These are phyloP conservation scores for Leiothrix lutea DNA, from an alignment of 2,113 vertebrate species.

Conservation along the genomic window DNA sequence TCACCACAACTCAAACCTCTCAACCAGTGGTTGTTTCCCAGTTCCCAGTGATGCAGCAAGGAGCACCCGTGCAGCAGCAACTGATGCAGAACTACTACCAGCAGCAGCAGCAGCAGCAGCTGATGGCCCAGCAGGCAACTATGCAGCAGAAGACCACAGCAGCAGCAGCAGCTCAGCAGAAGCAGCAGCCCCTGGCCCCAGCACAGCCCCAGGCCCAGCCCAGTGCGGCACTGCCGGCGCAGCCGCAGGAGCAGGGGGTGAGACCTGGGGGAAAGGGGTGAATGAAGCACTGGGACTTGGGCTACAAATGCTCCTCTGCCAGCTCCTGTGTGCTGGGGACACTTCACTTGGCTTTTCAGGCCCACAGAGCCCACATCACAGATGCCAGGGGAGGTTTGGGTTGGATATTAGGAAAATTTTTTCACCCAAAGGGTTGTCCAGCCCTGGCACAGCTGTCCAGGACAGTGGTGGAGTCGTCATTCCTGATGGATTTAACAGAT, in stretches of 20 bases:
- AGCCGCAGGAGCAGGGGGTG: conserved; percentile 68
- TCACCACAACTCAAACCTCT: not conserved
- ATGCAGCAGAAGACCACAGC: conserved; percentile 68
- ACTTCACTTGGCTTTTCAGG: not conserved
- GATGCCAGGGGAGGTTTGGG: not conserved
- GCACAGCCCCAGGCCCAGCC: conserved; percentile 42
- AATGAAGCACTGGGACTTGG: not conserved
- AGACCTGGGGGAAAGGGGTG: not conserved
- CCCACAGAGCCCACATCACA: not conserved
- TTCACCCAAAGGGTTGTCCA: not conserved
- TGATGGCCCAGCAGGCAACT: conserved; percentile 72
- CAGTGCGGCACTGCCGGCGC: not conserved
- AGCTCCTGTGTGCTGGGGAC: not conserved
- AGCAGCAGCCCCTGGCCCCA: not conserved
- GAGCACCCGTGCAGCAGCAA: conserved; percentile 64
- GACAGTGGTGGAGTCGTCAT: not conserved
- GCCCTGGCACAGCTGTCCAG: not conserved
- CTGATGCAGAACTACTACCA: conserved; percentile 80
- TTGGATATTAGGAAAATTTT: not conserved
- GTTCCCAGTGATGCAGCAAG: conserved; percentile 75
- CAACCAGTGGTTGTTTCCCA: conserved; percentile 40
- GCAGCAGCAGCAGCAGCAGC: conserved; percentile 73
- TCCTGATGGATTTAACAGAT: not conserved
- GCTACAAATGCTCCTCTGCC: not conserved
- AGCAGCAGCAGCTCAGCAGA: conserved; percentile 25